Evolutionary conservation across 2,113 vertebrate genomes (phyloP), one percentile per base, ranked within the genome.

Genomic region (Leucopternis melanops): DNA sequence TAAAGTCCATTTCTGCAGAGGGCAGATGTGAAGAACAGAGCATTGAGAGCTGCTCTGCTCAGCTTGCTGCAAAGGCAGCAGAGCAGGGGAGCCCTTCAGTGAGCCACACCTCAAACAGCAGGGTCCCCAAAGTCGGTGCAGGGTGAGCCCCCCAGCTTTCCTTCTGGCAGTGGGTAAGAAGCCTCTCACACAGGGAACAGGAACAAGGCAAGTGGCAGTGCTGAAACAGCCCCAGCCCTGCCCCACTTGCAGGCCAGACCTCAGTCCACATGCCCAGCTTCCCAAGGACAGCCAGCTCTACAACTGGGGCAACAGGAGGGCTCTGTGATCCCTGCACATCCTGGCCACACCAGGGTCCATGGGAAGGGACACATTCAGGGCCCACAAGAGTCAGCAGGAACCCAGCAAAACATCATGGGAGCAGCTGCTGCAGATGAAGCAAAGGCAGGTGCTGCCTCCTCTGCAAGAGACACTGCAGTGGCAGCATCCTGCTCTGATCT

Each of bases 331-430:
- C 58, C 52, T 54, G 17, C 8, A 18, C 38, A 32, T 8, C 57
- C 52, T 20, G 54, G 66, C 11, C 42, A 47, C 36, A 4, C 17
- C 44, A 40, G 6, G 29, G 31, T 29, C 50, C 36, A 61, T 0
- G 3, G 25, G 29, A 63, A 44, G 15, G 13, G 47, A 70, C 0
- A 1, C 1, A 1, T 16, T 31, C 3, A 3, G 45, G 42, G 13
- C 32, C 12, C 55, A 27, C 0, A 0, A 6, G 19, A 52, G 42
- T 4, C 69, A 78, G 18, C 20, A 55, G 57, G n/a, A 85, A 32
- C 26, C 20, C 5, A 2, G 11, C 5, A 17, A 45, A 77, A 70
- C 1, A 0, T 32, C 11, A 17, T 0, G 5, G 29, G 16, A 85
- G 50, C 50, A 45, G 55, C 38, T 16, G 38, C 44, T 19, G 32